Evolutionary conservation across 2,797 vertebrate species (phyloP).

Genomic region (Coreius guichenoti): DNA sequence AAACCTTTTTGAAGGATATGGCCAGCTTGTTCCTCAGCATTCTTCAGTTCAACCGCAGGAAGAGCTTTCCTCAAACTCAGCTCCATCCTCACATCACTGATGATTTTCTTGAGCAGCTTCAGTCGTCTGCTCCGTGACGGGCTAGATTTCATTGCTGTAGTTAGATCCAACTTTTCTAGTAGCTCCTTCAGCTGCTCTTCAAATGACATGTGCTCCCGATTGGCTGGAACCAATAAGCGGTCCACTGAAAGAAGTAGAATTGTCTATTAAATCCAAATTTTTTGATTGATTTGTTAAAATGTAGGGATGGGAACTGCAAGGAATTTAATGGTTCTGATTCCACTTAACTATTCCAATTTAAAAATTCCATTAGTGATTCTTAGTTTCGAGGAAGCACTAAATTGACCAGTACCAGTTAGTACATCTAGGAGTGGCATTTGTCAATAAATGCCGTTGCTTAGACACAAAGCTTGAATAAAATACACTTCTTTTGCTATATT

Average conservation of each 20-base stretch:
- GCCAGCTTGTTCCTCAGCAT: constrained; percentile 80
- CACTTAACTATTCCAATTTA: background rate
- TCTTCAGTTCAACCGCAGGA: constrained; percentile 71
- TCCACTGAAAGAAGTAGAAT: constrained; percentile 81
- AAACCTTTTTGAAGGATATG: constrained; percentile 88
- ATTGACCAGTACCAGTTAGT: background rate
- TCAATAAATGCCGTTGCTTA: background rate
- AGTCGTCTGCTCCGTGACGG: constrained; percentile 93
- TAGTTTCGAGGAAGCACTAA: background rate
- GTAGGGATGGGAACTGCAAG: background rate
- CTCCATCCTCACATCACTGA: constrained; percentile 86
- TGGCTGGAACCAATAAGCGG: constrained; percentile 87
- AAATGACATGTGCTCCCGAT: constrained; percentile 84
- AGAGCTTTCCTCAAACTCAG: constrained; percentile 85
- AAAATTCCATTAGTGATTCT: background rate
- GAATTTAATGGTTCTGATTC: background rate
- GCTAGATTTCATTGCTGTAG: constrained; percentile 94
- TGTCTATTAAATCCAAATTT: background rate
- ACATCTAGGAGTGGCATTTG: background rate
- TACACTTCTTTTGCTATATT: background rate
- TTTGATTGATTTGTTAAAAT: background rate
- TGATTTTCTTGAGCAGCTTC: constrained; percentile 94
- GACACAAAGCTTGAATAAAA: background rate
- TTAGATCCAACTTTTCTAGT: constrained; percentile 94
- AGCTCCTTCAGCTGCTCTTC: constrained; percentile 92